phyloP scores from a whole-genome alignment of 2,888 invertebrate species.

The Odontomyia ornata region DNA sequence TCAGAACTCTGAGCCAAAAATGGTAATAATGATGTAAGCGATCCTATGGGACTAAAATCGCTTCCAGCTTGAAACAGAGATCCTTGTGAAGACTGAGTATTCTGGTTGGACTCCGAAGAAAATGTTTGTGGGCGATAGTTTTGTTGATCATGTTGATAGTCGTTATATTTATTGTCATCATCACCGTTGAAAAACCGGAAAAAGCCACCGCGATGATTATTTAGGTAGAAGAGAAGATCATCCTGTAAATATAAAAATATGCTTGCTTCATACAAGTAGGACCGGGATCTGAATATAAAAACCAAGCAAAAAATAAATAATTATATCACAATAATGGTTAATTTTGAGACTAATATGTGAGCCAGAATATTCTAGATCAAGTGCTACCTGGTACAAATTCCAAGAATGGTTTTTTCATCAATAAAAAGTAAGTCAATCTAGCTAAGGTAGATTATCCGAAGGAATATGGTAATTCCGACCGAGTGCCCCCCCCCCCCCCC shows the following conservation, averaged over 20 bases:
- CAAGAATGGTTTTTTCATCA: too few relatives aligned
- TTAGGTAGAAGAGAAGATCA: constrained; percentile 78
- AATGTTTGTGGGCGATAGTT: constrained; percentile 36
- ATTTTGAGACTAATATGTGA: too few relatives aligned
- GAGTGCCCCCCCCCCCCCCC: too few relatives aligned
- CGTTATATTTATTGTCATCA: constrained; percentile 55
- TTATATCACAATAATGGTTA: too few relatives aligned
- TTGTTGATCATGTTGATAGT: constrained; percentile 43
- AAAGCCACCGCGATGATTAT: constrained; percentile 87
- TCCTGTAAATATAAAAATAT: constrained; percentile 66
- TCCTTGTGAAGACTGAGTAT: constrained; percentile 3
- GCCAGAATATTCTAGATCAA: too few relatives aligned
- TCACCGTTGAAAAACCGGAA: constrained; percentile 78
- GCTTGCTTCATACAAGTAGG: too few relatives aligned
- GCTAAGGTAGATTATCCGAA: too few relatives aligned
- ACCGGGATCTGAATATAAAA: too few relatives aligned
- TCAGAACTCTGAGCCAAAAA: constrained; percentile 37
- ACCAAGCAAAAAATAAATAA: too few relatives aligned
- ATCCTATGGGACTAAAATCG: constrained; percentile 37
- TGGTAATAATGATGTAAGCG: constrained; percentile 49
- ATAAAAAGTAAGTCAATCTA: too few relatives aligned
- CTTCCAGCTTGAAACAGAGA: not conserved
- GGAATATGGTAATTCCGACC: too few relatives aligned
- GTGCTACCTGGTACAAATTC: too few relatives aligned
- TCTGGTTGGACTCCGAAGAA: constrained; percentile 23